Base-by-base conservation (phyloP, 1,140 invertebrate species). In the Tetragnatha versicolor region DNA sequence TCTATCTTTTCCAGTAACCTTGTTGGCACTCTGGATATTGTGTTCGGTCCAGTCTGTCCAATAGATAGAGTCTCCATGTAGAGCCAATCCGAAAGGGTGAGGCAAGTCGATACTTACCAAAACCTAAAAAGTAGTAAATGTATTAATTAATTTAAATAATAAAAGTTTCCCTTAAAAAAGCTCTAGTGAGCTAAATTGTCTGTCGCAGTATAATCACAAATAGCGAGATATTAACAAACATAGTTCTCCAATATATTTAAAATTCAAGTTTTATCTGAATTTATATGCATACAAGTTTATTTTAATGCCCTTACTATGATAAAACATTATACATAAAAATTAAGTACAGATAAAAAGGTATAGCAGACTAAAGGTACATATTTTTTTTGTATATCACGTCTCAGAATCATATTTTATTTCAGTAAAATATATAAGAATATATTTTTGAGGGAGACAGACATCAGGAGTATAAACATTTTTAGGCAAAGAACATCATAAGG, bases 1-100 rank as follows among this genome's bases (percentile, higher is more conserved):
- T 35, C 90, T 83, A 80, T 90, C 89, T 81, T 88, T 88, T 17
- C 93, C 92, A 6, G 90, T 92, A 33, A 89, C 84, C 84, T 94
- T 94, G 81, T 94, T 90, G 6, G 92, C 92, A 39, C 89, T 89
- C 85, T 93, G 91, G 31, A 95, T 92, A 9, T 90, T 91, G 27
- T 83, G 84, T 6, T 84, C 84, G 6, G 84, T 84, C 80, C 87
- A 85, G 68, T 89, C 89, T 2, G 86, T 87, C 88, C 89, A 90
- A 78, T 88, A 90, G 35, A 90, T 83, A 10, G 81, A 79, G 78
- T 89, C 87, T 73, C 88, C 88, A 83, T 89, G 89, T 51, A 90
- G 84, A 0, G 87, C 84, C 68, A 90, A 83, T 1, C 87, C 87
- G 81, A 89, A 88, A 0, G 89, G 89, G 82, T 89, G 88, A 4